Base-by-base conservation (phyloP, 2,888 invertebrate genomes). In the Eupithecia exiguata region DNA sequence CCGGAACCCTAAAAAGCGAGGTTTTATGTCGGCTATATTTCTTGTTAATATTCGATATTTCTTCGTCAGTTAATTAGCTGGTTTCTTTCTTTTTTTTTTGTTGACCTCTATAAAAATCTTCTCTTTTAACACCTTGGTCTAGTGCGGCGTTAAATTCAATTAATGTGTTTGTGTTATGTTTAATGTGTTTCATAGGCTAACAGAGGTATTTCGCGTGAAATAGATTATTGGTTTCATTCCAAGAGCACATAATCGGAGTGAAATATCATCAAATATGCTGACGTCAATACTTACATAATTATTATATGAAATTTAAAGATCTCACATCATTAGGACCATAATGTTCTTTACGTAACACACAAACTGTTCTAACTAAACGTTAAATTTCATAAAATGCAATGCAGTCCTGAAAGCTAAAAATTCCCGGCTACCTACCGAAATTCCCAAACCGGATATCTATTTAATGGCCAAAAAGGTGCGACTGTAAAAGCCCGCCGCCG, bases 401-500 rank as follows among this genome's bases (percentile, higher is more conserved):
- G 2, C 49, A 58, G 25, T 14, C 21, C 53, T 58, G 25, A 58
- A 58, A 58, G 0, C 25, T 14, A 25, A 14, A 58, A 58, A 21
- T 58, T 21, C 7, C 5, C 58, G 53, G 4, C 12, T 21, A 65
- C 38, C 12, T 21, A 65, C 38, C 36, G 5, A 65, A 40, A 69
- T 40, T 49, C 68, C 58, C 58, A 38, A 68, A 53, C 58, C 35
- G 36, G 68, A 25, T 14, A 53, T 38, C 53, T 36, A 38, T 58
- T n/a, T 61, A 61, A 69, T 61, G 61, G 40, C 18, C 40, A 61
- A 68, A 46, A 70, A 80, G 80, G 82, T 79, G 78, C 72, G 79
- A 77, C 80, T 62, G 35, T 78, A 68, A 78, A 80, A 78, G 72
- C 70, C 43, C 49, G 49, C n/a, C 21, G 46, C 43, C 49, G 49